Percentiles rank a stretch among this genome's conserved stretches.
Conservation (phyloP, 1,140 invertebrate genomes). For the Trachelipus rathkii region DNA sequence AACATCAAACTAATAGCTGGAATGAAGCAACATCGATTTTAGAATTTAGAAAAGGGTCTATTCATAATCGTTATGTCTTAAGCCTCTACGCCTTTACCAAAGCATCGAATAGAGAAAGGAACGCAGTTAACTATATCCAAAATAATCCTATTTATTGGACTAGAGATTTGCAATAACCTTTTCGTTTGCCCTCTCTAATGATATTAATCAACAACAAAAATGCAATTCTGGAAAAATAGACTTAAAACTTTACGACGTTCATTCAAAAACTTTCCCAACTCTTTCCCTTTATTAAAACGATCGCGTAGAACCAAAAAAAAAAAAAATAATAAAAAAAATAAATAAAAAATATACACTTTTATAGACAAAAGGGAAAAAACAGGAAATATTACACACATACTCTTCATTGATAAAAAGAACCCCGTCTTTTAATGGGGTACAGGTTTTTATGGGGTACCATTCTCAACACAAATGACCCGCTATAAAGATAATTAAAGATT, state of each 20-base stretch:
- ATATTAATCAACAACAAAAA: background rate
- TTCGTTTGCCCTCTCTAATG: background rate
- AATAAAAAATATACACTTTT: too few species aligned
- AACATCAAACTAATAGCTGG: constrained; percentile 10
- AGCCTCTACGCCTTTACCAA: background rate
- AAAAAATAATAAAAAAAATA: too few species aligned
- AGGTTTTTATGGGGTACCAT: background rate
- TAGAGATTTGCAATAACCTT: background rate
- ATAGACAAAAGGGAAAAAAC: too few species aligned
- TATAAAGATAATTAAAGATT: background rate
- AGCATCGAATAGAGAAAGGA: background rate
- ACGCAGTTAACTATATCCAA: background rate
- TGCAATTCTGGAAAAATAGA: too few species aligned
- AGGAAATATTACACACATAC: too few species aligned
- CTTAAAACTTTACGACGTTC: too few species aligned
- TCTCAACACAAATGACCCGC: background rate
- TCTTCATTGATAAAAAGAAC: too few species aligned
- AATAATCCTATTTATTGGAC: constrained; percentile 5
- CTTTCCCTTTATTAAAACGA: too few species aligned
- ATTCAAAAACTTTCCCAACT: too few species aligned
- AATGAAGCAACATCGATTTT: constrained; percentile 7
- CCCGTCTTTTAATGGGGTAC: too few species aligned
- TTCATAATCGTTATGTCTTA: constrained; percentile 7
- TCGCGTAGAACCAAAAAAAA: too few species aligned
- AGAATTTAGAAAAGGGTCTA: constrained; percentile 6